Conservation (phyloP, 1,140 invertebrate genomes). For the Idris sp. region DNA sequence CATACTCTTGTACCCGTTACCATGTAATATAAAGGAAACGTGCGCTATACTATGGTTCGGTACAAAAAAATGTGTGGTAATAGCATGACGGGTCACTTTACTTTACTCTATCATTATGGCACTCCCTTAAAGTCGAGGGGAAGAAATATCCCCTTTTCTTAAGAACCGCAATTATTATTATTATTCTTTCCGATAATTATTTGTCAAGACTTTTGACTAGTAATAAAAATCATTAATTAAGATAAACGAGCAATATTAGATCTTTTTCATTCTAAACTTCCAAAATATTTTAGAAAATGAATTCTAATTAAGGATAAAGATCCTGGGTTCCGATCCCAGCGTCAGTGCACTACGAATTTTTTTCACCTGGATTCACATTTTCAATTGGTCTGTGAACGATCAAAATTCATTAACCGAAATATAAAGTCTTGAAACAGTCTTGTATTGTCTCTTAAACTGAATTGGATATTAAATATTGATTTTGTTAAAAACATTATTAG, state of each 20-base stretch:
- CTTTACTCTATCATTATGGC: constrained; percentile 52
- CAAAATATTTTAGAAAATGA: no score
- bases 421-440: no score
- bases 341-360: no score
- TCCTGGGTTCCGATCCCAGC: no score
- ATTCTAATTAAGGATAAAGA: no score
- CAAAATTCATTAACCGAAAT: no score
- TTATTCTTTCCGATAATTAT: constrained; percentile 44
- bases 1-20: constrained; percentile 23
- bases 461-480: no score
- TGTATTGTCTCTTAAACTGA: no score
- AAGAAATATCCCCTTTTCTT: constrained; percentile 34
- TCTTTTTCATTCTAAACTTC: no score
- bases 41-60: constrained; percentile 21
- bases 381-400: no score
- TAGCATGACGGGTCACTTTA: constrained; percentile 51
- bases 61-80: constrained; percentile 47
- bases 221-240: constrained; percentile 46
- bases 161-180: constrained; percentile 41
- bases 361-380: no score
- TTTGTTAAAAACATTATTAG: no score
- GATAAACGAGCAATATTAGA: constrained; percentile 33
- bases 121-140: constrained; percentile 36
- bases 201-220: constrained; percentile 25
- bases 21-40: constrained; percentile 36